Base-by-base conservation (phyloP, 1,140 invertebrate species). In the Sitophilus oryzae region DNA sequence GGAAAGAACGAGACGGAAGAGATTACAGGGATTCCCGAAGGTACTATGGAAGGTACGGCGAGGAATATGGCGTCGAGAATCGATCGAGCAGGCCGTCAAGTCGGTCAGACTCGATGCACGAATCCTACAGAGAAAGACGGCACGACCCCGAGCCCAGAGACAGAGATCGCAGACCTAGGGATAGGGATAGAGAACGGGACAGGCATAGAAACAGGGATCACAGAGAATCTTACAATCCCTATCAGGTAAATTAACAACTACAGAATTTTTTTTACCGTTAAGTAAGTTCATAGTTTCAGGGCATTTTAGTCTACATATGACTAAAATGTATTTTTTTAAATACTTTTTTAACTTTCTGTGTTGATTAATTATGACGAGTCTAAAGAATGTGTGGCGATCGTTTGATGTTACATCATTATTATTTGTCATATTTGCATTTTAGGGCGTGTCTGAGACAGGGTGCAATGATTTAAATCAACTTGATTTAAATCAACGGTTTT, bases 71-170 rank as follows among this genome's bases (percentile, higher is more conserved):
- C 8, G 23, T 59, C n/a, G 63, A 67, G 3, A 51, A 56, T 30
- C 61, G 67, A 30, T 62, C 64, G 4, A 62, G 52, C 19, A 21
- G 77, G 45, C 75, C 77, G 22, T 77, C 78, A 2, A 78, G 77
- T 59, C 72, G 77, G 65, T 76, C 76, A 1, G 70, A 72, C 63
- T 72, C 70, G 2, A 66, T 65, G 73, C 76, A 62, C 71, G 71
- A 79, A 52, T 75, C 76, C 0, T 78, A 78, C 50, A 54, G 67
- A 42, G 71, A 68, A 23, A 61, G 63, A 49, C 65, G 66, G 44
- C 60, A 67, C 11, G 66, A 68, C 23, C 58, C 70, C 15, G 62
- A 71, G 45, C 45, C 62, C 58, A 71, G 54, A 66, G 72, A 53
- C 65, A 69, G 73, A 40, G 60, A 63, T 42, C 59, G 54, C 25